Evolutionary conservation across 1,140 invertebrate species (phyloP), one percentile per base, ranked within the genome.

Genomic region (Paracyclopina nana): DNA sequence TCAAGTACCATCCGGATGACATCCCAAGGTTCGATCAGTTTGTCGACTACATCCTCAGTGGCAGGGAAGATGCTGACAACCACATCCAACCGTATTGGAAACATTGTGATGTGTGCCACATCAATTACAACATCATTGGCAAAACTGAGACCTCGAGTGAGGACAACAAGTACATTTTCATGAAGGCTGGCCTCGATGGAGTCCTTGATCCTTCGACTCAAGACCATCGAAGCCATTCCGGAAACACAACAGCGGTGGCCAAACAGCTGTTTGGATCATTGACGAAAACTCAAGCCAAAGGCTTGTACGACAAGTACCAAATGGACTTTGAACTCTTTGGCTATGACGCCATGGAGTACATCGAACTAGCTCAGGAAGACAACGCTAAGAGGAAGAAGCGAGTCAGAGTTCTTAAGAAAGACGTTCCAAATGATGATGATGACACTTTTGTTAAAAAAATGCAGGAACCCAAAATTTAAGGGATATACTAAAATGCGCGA

Each of bases 241-340:
- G 26, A 1, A 26, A 54, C 9, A 54, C 55, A 9, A 49, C 52
- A 6, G 43, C 52, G 14, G 27, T 56, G 6, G 43, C 52, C 1
- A 31, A 50, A n/a, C 34, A 46, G 41, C 54, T 54, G 29, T 56
- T 54, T 44, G 54, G 52, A 2, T 38, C 52, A 16, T 40, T 56
- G 8, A 56, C 48, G 6, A 24, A 53, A 9, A 8, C 53, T 9
- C 49, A 52, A 14, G 18, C 54, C 12, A 27, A 54, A 6, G 40
- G 48, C 26, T 28, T 56, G 8, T 51, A 54, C 4, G 46, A 51
- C 8, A 56, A 52, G 22, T 56, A 54, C 26, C 54, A 51, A 28
- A n/a, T 56, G 24, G 55, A 56, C 26, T 56, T 56, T 27, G 28
- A 56, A 6, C 42, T 56, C 9, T 56, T 44, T 40, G 55, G 55